Base-by-base conservation (phyloP, 2,888 invertebrate genomes). In the Trisateles emortualis region DNA sequence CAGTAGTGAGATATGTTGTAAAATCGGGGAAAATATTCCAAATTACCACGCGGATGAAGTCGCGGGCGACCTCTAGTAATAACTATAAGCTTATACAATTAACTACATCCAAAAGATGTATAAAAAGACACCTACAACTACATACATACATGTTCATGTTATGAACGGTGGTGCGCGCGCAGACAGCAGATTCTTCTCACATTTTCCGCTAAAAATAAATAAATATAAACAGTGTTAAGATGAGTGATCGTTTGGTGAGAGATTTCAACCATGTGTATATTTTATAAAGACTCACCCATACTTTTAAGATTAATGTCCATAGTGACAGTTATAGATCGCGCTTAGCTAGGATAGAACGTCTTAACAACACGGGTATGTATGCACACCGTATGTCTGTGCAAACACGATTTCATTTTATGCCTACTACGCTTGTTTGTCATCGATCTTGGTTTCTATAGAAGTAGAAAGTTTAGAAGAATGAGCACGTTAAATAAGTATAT, bases 211-310 rank as follows among this genome's bases (percentile, higher is more conserved):
- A 36, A 9, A 39, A 13, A 19, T 16, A 36, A 39, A 50, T 17
- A 50, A 36, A 50, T 16, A 44, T 44, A 50, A 50, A 32, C 50
- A 50, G 19, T 36, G 17, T 17, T 13, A 10, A 33, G 29, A 43
- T 50, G 50, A 50, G 9, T 36, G 50, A 50, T 50, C 6, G 38
- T 24, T 41, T 22, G 43, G 2, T 43, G 50, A 50, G 30, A 43
- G 36, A 50, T 42, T 29, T n/a, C 29, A 9, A 30, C 19, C 49
- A 22, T 16, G 41, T 36, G 19, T 13, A 6, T 8, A 32, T 38
- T 36, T 32, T 17, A 41, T 41, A 22, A 19, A 40, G 11, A 45
- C 10, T 33, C 10, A n/a, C 14, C 9, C 32, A 41, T 11, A 30
- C 17, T 41, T 45, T 39, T 19, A 13, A 36, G 40, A 11, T 29